These are phyloP conservation scores for Polydesmus complanatus DNA, from an alignment of 2,888 invertebrate species.

Conservation along the genomic window DNA sequence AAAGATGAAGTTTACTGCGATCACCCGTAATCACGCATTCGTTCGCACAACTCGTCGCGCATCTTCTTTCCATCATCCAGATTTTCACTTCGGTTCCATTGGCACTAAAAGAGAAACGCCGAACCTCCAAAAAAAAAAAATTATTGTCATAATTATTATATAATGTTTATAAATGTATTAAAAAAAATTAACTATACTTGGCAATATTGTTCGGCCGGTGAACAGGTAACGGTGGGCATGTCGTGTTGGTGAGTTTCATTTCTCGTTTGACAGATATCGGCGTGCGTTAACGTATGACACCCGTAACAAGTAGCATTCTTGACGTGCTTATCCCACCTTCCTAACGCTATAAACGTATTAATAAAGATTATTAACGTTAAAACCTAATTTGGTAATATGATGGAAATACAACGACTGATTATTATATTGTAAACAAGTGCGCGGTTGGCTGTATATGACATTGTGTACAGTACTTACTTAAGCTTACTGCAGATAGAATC, in stretches of 20 bases:
- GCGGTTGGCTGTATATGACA: too few species aligned
- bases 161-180: too few species aligned
- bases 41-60: slow-evolving; percentile 2
- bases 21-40: slow-evolving; percentile 14
- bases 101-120: slow-evolving; percentile 5
- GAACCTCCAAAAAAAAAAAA: slow-evolving; percentile 3
- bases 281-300: not conserved
- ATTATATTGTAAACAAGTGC: too few species aligned
- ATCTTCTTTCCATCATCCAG: slow-evolving; percentile 12
- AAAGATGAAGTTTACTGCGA: slow-evolving; percentile 11
- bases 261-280: not conserved
- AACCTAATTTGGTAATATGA: too few species aligned
- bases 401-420: too few species aligned
- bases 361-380: too few species aligned
- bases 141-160: too few species aligned
- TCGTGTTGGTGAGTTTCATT: not conserved
- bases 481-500: too few species aligned
- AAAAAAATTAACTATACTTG: too few species aligned
- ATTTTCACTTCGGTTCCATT: slow-evolving; percentile 8
- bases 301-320: not conserved
- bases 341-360: too few species aligned
- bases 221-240: not conserved
- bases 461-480: too few species aligned
- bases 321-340: not conserved
- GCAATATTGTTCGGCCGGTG: not conserved